These are phyloP conservation scores for Sinocyclocheilus rhinocerous DNA, from an alignment of 2,113 vertebrate species.

Conservation along the genomic window DNA sequence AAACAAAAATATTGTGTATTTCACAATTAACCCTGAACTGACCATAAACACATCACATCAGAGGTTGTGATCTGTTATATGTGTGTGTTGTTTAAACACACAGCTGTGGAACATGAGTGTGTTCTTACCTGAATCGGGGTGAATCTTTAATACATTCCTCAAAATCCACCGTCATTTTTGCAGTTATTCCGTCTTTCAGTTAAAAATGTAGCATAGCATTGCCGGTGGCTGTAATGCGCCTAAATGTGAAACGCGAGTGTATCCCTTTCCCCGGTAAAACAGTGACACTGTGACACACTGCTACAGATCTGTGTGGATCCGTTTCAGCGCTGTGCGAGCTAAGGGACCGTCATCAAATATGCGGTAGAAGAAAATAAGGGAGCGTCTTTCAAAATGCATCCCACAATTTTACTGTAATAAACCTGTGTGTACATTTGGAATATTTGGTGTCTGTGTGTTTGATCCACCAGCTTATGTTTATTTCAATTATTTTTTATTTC, in stretches of 20 bases:
- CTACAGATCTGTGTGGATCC: slow-evolving; percentile 50
- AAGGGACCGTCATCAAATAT: slow-evolving; percentile 54
- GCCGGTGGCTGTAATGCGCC: slow-evolving; percentile 54
- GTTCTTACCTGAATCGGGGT: slow-evolving; percentile 88
- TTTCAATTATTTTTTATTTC: neutral
- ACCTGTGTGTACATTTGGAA: neutral
- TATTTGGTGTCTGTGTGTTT: neutral
- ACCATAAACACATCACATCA: neutral
- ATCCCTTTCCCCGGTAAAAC: slow-evolving; percentile 27
- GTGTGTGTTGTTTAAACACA: neutral
- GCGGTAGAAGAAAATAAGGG: neutral
- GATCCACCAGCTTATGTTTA: neutral
- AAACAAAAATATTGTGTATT: neutral
- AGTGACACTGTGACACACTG: slow-evolving; percentile 68
- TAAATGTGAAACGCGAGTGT: neutral
- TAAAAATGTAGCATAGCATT: slow-evolving; percentile 69
- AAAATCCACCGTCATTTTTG: slow-evolving; percentile 94
- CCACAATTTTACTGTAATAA: neutral
- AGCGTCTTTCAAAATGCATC: neutral
- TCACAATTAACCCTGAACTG: too few species aligned
- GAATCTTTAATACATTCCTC: slow-evolving; percentile 97
- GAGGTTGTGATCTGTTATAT: neutral
- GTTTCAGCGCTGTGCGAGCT: slow-evolving; percentile 61
- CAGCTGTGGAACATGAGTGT: neutral
- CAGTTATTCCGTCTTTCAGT: slow-evolving; percentile 64